Evolutionary conservation across 53 echinoderm and acorn worm species (phyloP), one percentile per base, ranked within the genome.

Genomic region (Paelopatides confundens): DNA sequence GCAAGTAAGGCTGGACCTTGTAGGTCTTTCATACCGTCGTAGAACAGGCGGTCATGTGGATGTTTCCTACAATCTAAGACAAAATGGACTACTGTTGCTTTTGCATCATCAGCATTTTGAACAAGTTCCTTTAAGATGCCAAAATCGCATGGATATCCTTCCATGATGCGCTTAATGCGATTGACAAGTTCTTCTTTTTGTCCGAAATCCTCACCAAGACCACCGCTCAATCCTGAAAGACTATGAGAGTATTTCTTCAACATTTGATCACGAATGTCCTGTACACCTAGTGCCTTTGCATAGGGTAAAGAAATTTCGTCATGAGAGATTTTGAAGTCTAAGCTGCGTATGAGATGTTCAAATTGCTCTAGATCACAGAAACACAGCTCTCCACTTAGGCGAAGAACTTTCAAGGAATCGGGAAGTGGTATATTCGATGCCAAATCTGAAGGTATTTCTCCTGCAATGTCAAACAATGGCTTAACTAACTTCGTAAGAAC

Each of bases 31-130:
- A 97, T 77, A 4, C 82, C 34, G 62, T 95, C 89, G 23, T 88
- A 35, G 26, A 77, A 23, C 10, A 90, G 13, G 31, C 87, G 89
- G 0, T 90, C n/a, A 21, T 54, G 17, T 4, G 36, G 39, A 62
- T 97, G 95, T 34, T 74, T 46, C 0, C 97, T 88, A 11, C 85
- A 77, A 63, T 97, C 97, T 38, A 95, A 95, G 21, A 97, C 92
- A 81, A 97, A 88, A 65, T 97, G 95, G 30, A 97, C 93, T 90
- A 93, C 82, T 10, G 93, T 90, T 30, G 95, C 90, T 49, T 91
- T 88, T 35, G 97, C 95, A 87, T 97, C 97, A 66, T 97, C 97
- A 18, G 97, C 94, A 90, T 97, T 96, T 85, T 96, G 96, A 12
- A 96, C 85, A 40, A 97, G 86, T 83, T 97, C 97, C 78, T 95